phyloP scores from a whole-genome alignment of 2,113 vertebrate genomes.

The Pithys albifrons region DNA sequence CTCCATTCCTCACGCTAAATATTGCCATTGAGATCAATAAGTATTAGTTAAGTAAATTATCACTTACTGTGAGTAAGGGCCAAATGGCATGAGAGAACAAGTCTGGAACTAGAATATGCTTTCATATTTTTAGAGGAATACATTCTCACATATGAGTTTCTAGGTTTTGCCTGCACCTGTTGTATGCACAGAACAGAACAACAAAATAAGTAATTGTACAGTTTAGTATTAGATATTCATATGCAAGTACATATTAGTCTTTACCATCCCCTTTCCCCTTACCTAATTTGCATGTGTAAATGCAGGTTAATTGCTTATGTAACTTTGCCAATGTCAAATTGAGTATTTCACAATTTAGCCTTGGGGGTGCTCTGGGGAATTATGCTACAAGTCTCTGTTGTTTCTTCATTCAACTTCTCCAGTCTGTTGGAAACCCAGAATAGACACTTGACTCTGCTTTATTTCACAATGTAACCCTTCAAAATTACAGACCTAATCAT shows the following conservation, averaged over 20 bases:
- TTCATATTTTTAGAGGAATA: neutral
- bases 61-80: neutral
- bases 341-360: neutral
- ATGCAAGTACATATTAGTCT: neutral
- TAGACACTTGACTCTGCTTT: neutral
- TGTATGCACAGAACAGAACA: neutral
- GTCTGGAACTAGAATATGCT: neutral
- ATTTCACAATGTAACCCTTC: constrained; percentile 6
- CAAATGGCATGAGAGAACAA: neutral
- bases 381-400: neutral
- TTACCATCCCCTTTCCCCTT: neutral
- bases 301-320: neutral
- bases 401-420: neutral
- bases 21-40: neutral
- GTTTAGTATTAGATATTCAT: neutral
- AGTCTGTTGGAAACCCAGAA: neutral
- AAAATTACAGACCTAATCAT: constrained; percentile 31
- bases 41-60: neutral
- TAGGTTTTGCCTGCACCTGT: neutral
- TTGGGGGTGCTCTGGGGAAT: neutral
- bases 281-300: neutral
- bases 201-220: neutral
- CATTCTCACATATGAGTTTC: neutral
- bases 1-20: neutral
- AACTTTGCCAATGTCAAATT: neutral